Base-by-base conservation (phyloP, 2,113 vertebrate genomes). In the Morone saxatilis region DNA sequence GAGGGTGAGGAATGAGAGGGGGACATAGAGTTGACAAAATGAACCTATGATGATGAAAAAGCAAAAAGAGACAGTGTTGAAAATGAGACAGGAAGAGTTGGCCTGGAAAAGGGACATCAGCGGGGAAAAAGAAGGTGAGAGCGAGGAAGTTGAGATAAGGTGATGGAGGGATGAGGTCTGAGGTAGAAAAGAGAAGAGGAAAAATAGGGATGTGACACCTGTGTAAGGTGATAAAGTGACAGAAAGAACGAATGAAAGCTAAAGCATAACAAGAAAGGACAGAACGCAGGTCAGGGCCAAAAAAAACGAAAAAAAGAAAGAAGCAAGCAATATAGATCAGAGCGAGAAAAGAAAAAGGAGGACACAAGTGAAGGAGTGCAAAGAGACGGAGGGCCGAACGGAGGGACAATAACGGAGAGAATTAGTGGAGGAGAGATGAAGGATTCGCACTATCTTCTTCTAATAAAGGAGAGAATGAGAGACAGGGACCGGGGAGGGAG, bases 391-490 rank as follows among this genome's bases (percentile, higher is more conserved):
- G 80, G 80, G 71, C 61, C 2, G 31, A 87, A 78, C 50, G 38
- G 73, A 59, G 70, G 88, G 89, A 91, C 92, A 93, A 92, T 92
- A 92, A 94, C 70, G 25, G 69, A 83, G 88, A 90, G 89, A 93
- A 94, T 92, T 89, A 94, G 88, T 87, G 81, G 66, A 90, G 90
- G 88, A 94, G 92, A 92, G 93, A 94, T 95, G 95, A 95, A 94
- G 93, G 94, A 95, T 95, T 95, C 87, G 83, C 88, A 84, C 93
- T 91, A 93, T 94, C 89, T 94, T 93, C 93, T 95, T 93, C 93
- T 92, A 95, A 95, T 95, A 95, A 95, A 95, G 86, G 89, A 81
- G 77, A 90, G 89, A 93, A 94, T 91, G 92, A 93, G 94, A 94
- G 94, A 95, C 86, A 73, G 89, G 85, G 88, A 83, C 68, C 60